Percentiles rank a stretch among this genome's conserved stretches.
Conservation (phyloP, 2,797 vertebrate species). For the Hapalemur alaotrensis region DNA sequence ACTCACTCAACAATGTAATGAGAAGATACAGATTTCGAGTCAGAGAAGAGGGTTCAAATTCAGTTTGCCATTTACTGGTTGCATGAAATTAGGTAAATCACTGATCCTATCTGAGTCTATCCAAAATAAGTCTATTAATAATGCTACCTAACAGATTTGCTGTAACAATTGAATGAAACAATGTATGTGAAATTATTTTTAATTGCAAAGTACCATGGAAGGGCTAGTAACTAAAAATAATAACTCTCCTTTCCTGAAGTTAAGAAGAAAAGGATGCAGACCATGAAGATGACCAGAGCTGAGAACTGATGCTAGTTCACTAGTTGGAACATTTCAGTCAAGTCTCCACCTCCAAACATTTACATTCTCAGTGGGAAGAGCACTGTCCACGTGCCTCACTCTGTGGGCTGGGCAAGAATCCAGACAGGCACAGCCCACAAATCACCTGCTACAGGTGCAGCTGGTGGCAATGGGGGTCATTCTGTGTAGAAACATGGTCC, state of each 20-base stretch:
- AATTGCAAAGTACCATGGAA: not conserved
- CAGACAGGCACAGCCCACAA: fast-evolving
- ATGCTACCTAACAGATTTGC: not conserved
- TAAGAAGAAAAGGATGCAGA: not conserved
- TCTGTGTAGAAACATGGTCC: not conserved
- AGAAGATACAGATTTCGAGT: not conserved
- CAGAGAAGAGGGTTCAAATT: not conserved
- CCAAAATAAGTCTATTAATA: not conserved
- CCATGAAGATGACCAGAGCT: not conserved
- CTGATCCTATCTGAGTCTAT: not conserved
- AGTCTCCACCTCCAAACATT: not conserved
- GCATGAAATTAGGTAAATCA: not conserved
- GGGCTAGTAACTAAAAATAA: not conserved
- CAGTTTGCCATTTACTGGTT: not conserved
- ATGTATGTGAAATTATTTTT: not conserved
- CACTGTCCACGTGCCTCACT: fast-evolving
- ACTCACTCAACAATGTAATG: fast-evolving
- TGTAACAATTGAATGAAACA: not conserved
- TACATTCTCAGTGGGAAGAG: not conserved
- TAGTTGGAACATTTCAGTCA: not conserved
- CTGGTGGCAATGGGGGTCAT: not conserved
- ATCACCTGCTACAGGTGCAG: not conserved
- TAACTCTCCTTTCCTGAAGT: not conserved
- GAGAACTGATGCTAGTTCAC: not conserved
- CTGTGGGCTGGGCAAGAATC: not conserved